Percentiles rank a stretch among this genome's conserved stretches.
These are phyloP conservation scores for Eupleurogrammus muticus DNA, from an alignment of 2,797 vertebrate species.

Conservation along the genomic window DNA sequence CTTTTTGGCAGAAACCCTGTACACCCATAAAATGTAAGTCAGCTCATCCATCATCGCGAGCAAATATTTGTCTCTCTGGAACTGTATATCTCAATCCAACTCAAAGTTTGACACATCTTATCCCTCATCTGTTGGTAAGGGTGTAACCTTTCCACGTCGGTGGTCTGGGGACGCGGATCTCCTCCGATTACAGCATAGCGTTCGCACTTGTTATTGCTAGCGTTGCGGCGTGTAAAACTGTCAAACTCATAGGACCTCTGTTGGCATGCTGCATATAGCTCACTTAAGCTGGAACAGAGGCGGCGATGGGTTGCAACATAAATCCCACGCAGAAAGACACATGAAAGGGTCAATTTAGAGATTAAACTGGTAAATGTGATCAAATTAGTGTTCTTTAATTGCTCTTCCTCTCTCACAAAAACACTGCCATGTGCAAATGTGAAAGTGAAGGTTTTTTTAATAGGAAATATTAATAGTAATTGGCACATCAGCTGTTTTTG, in stretches of 20 bases:
- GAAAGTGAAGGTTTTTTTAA: slow-evolving; percentile 40
- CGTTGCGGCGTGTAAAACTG: slow-evolving; percentile 21
- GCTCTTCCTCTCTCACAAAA: slow-evolving; percentile 32
- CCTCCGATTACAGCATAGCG: slow-evolving; percentile 40
- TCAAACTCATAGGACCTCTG: slow-evolving; percentile 13
- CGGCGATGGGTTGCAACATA: not conserved
- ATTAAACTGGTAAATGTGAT: slow-evolving; percentile 16
- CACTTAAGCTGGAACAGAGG: slow-evolving; percentile 7
- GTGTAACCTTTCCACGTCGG: slow-evolving; percentile 33
- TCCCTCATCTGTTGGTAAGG: slow-evolving; percentile 34
- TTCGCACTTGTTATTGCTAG: slow-evolving; percentile 45
- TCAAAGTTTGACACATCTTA: slow-evolving; percentile 32
- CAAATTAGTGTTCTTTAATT: slow-evolving; percentile 34
- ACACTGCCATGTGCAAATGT: slow-evolving; percentile 31
- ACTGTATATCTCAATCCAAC: slow-evolving; percentile 21
- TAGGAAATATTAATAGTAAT: slow-evolving; percentile 58
- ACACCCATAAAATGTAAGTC: slow-evolving; percentile 4
- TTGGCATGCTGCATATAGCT: slow-evolving; percentile 4
- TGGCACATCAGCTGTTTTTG: slow-evolving; percentile 46
- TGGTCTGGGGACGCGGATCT: slow-evolving; percentile 19
- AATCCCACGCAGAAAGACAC: slow-evolving; percentile 4
- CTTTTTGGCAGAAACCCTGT: too few relatives aligned
- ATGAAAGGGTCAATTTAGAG: not conserved
- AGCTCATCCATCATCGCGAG: slow-evolving; percentile 26
- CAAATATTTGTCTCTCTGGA: slow-evolving; percentile 34